phyloP scores from a whole-genome alignment of 2,888 invertebrate genomes.

The Melangyna quadrimaculata region DNA sequence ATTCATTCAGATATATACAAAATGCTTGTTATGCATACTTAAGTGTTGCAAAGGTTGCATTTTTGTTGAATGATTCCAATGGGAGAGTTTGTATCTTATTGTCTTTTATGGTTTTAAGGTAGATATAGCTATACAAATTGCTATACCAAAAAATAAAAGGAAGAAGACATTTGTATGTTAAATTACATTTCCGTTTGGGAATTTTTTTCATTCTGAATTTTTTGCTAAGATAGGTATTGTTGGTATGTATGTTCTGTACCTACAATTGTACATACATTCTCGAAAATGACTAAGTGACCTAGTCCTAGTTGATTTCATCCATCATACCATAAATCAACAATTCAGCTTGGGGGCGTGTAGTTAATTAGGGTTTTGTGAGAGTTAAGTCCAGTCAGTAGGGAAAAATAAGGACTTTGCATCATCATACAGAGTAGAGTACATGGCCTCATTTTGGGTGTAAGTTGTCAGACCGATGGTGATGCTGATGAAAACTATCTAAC shows the following conservation, averaged over 20 bases:
- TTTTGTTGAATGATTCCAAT: slow-evolving; percentile 10
- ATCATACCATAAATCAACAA: background rate
- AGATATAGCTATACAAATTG: background rate
- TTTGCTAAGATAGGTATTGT: background rate
- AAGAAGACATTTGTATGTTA: background rate
- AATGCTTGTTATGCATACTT: slow-evolving; percentile 10
- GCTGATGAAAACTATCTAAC: too few species aligned
- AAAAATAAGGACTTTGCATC: too few species aligned
- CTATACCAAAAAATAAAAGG: background rate
- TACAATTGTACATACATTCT: background rate
- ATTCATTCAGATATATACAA: slow-evolving; percentile 30
- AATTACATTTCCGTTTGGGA: background rate
- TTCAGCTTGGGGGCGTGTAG: background rate
- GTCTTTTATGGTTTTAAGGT: slow-evolving; percentile 9
- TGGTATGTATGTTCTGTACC: background rate
- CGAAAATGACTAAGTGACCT: background rate
- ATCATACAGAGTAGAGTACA: too few species aligned
- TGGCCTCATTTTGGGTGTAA: too few species aligned
- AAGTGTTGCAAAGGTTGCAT: slow-evolving; percentile 19
- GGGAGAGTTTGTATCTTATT: slow-evolving; percentile 4
- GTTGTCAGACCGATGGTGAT: too few species aligned
- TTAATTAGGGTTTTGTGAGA: background rate
- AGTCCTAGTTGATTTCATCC: background rate
- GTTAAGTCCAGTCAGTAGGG: background rate
- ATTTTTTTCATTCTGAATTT: background rate